Evolutionary conservation across 2,888 invertebrate genomes (phyloP).

Genomic region (Caenorhabditis sinica): DNA sequence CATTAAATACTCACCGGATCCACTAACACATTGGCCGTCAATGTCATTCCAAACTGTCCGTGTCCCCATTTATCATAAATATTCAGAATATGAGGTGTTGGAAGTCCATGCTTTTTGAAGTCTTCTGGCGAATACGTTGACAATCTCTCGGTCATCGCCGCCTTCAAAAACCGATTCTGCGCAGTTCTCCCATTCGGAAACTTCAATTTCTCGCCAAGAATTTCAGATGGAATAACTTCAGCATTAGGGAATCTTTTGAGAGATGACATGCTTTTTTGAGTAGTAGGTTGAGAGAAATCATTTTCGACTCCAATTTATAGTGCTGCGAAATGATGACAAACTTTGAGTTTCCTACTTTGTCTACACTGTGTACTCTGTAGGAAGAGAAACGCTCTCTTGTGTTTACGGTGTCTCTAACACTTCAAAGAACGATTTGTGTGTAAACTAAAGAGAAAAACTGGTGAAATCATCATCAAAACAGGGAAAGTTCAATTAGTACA

Average conservation of each 20-base stretch:
- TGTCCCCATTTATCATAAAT: constrained; percentile 77
- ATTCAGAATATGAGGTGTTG: constrained; percentile 67
- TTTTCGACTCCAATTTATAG: neutral
- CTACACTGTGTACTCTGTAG: too few relatives aligned
- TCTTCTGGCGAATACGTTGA: constrained; percentile 60
- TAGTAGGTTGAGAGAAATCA: neutral
- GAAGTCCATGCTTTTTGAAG: constrained; percentile 68
- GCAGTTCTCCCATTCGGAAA: constrained; percentile 59
- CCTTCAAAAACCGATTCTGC: constrained; percentile 69
- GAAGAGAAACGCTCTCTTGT: too few relatives aligned
- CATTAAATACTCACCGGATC: constrained; percentile 56
- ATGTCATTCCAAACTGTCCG: constrained; percentile 75
- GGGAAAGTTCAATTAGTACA: too few relatives aligned
- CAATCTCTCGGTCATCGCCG: constrained; percentile 70
- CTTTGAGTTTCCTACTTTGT: neutral
- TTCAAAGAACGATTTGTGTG: too few relatives aligned
- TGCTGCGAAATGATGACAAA: too few relatives aligned
- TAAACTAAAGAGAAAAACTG: too few relatives aligned
- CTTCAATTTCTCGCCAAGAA: constrained; percentile 61
- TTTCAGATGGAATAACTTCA: constrained; percentile 9
- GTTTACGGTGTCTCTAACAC: too few relatives aligned
- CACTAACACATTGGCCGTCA: constrained; percentile 67
- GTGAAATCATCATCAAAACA: too few relatives aligned
- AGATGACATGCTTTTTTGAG: constrained; percentile 27
- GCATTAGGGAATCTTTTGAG: constrained; percentile 2